These are phyloP conservation scores for Thrips palmi DNA, from an alignment of 1,140 invertebrate species.

Conservation along the genomic window DNA sequence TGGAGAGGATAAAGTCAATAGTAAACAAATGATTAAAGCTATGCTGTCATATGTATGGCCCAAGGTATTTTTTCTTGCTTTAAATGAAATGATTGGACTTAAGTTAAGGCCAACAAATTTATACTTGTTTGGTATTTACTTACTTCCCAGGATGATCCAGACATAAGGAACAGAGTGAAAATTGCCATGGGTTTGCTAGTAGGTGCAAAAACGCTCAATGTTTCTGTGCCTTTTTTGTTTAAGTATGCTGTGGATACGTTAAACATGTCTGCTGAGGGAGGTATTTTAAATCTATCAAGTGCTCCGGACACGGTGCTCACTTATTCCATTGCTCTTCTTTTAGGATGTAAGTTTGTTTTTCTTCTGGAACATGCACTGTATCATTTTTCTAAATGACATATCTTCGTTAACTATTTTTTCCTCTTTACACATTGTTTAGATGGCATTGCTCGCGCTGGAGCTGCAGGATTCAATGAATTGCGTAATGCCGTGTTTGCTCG, in stretches of 20 bases:
- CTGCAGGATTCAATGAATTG: constrained; percentile 87
- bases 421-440: constrained; percentile 37
- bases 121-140: constrained; percentile 3
- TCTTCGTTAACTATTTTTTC: constrained; percentile 11
- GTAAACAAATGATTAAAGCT: constrained; percentile 61
- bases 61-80: constrained; percentile 34
- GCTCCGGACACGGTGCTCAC: constrained; percentile 53
- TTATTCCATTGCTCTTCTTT: constrained; percentile 55
- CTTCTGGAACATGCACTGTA: constrained; percentile 7
- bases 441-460: constrained; percentile 76
- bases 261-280: constrained; percentile 34
- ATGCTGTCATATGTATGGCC: constrained; percentile 95
- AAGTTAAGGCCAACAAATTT: constrained; percentile 2
- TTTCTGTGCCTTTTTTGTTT: constrained; percentile 91
- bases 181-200: constrained; percentile 62
- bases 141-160: constrained; percentile 45
- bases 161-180: constrained; percentile 64
- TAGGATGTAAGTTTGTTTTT: constrained; percentile 64
- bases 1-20: too few relatives aligned
- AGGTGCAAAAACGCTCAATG: constrained; percentile 74
- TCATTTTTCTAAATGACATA: constrained; percentile 3
- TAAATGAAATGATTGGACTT: constrained; percentile 4
- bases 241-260: constrained; percentile 85
- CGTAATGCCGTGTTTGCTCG: constrained; percentile 95
- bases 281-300: constrained; percentile 41